Evolutionary conservation across 1,140 invertebrate genomes (phyloP).

Genomic region (Neodiprion pinetum): DNA sequence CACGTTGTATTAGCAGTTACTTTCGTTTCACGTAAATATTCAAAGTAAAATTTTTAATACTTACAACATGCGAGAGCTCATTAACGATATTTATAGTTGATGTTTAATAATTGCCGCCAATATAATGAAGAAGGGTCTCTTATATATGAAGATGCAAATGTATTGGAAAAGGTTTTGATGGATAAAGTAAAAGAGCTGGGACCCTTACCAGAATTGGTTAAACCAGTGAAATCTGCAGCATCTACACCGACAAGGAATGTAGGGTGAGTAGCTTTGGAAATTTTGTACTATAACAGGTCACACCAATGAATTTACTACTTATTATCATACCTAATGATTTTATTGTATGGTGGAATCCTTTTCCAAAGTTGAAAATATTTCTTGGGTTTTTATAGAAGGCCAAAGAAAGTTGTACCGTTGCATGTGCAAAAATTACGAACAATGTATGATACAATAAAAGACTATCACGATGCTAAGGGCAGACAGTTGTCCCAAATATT

Average conservation of each 20-base stretch:
- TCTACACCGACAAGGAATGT: constrained; percentile 53
- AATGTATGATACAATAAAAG: constrained; percentile 89
- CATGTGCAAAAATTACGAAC: constrained; percentile 81
- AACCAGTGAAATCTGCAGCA: constrained; percentile 45
- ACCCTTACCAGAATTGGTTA: constrained; percentile 51
- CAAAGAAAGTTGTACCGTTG: constrained; percentile 64
- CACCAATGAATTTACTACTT: not conserved
- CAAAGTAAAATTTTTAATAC: constrained; percentile 68
- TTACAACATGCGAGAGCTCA: constrained; percentile 63
- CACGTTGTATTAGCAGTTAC: not conserved
- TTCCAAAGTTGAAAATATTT: not conserved
- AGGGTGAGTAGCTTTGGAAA: constrained; percentile 45
- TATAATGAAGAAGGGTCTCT: constrained; percentile 96
- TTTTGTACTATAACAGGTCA: constrained; percentile 14
- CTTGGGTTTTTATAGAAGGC: constrained; percentile 49
- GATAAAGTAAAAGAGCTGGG: constrained; percentile 84
- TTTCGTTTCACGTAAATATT: constrained; percentile 2
- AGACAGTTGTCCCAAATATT: constrained; percentile 90
- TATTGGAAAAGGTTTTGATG: constrained; percentile 83
- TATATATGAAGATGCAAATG: constrained; percentile 93
- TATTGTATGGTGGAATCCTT: not conserved
- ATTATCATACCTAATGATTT: not conserved
- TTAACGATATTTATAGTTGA: constrained; percentile 73
- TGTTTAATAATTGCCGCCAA: constrained; percentile 95
- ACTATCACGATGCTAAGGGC: constrained; percentile 88